Conservation (phyloP, 2,113 vertebrate genomes). For the Rhabdomys dilectus region DNA sequence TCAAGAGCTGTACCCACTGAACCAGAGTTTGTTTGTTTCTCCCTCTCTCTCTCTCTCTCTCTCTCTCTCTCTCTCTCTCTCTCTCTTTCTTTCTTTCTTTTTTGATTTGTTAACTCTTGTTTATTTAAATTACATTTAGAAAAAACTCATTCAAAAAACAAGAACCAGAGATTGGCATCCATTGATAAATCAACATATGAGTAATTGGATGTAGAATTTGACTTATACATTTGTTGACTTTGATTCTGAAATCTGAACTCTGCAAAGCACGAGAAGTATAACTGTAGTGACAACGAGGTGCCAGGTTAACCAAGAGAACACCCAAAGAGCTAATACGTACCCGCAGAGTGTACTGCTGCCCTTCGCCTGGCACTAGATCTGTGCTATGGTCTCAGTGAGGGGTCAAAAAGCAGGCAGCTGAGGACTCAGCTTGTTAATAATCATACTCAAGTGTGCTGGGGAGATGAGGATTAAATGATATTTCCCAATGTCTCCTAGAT, state of each 20-base stretch:
- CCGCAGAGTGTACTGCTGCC: not conserved
- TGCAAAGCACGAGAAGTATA: not conserved
- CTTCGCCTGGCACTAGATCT: not conserved
- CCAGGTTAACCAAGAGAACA: not conserved
- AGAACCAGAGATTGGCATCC: not conserved
- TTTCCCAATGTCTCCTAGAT: not conserved
- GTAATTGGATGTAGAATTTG: not conserved
- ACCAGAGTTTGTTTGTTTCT: no score
- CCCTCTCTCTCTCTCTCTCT: no score
- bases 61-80: no score
- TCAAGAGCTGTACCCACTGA: not conserved
- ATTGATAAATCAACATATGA: no score
- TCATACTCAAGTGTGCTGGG: no score
- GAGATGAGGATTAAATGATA: not conserved
- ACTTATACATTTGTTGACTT: not conserved
- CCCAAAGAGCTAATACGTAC: rapidly evolving
- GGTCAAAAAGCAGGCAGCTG: not conserved
- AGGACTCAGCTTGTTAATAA: not conserved
- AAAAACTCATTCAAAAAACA: not conserved
- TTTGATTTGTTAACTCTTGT: not conserved
- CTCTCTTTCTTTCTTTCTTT: no score
- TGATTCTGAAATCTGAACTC: not conserved
- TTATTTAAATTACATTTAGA: not conserved
- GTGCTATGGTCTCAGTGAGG: not conserved
- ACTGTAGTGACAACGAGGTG: rapidly evolving